phyloP scores from a whole-genome alignment of 2,797 vertebrate species.

The Coranthus polyacanthus region DNA sequence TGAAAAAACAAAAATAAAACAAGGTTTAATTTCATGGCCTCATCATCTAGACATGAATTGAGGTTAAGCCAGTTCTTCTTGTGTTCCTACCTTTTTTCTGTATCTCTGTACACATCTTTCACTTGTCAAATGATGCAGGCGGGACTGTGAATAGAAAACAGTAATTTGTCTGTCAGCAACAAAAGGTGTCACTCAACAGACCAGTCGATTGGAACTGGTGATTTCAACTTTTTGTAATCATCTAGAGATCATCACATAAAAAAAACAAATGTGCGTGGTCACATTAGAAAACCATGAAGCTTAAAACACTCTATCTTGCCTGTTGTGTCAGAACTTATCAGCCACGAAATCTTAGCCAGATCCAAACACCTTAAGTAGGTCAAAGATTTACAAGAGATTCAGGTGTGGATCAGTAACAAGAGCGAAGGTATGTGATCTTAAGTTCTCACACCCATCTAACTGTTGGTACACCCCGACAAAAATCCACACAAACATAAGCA shows the following conservation, averaged over 20 bases:
- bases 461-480: constrained; percentile 67
- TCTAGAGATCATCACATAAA: too few species aligned
- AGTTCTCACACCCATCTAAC: constrained; percentile 78
- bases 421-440: constrained; percentile 66
- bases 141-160: not conserved
- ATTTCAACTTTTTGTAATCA: too few species aligned
- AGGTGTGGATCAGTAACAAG: constrained; percentile 74
- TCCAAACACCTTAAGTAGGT: constrained; percentile 61
- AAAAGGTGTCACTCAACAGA: constrained; percentile 13
- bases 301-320: constrained; percentile 26
- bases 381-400: constrained; percentile 62
- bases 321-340: constrained; percentile 50
- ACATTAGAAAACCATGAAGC: constrained; percentile 16
- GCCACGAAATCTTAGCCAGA: constrained; percentile 17
- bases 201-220: too few species aligned
- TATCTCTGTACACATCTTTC: not conserved
- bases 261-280: constrained; percentile 22
- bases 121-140: not conserved
- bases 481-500: constrained; percentile 57
- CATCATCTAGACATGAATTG: too few species aligned
- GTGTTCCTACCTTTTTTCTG: not conserved
- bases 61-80: not conserved
- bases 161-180: not conserved
- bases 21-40: too few species aligned
- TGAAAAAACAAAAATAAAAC: too few species aligned